phyloP scores from a whole-genome alignment of 2,113 vertebrate species.

The Tringa solitaria region DNA sequence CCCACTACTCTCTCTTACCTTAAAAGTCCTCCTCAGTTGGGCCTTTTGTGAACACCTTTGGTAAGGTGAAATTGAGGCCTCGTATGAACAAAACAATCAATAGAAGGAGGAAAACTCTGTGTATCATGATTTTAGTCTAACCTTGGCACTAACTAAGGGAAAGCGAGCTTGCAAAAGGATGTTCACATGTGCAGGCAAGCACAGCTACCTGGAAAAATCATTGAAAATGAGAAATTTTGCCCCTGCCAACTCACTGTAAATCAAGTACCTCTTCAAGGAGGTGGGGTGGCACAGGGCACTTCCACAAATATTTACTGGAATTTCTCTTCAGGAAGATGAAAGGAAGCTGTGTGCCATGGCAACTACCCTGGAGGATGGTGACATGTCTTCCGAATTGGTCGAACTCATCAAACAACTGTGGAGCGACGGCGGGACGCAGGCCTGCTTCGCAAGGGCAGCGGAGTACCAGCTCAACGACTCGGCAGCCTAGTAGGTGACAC shows the following conservation, averaged over 20 bases:
- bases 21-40: background rate
- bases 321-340: slow-evolving; percentile 69
- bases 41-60: background rate
- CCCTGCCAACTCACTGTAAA: background rate
- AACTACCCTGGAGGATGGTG: slow-evolving; percentile 58
- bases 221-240: background rate
- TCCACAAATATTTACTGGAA: background rate
- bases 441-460: slow-evolving; percentile 68
- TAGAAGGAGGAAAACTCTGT: background rate
- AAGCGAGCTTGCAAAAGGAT: background rate
- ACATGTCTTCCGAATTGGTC: slow-evolving; percentile 50
- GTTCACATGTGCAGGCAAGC: accelerated
- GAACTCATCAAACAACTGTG: slow-evolving; percentile 67
- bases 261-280: background rate
- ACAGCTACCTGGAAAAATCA: background rate
- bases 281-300: accelerated
- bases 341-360: slow-evolving; percentile 57
- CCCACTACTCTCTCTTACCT: background rate
- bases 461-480: slow-evolving; percentile 78
- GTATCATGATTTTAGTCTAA: background rate
- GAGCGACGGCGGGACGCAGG: slow-evolving; percentile 60
- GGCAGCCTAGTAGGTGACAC: slow-evolving; percentile 75
- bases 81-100: background rate
- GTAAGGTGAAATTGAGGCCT: background rate
- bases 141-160: background rate